phyloP scores from a whole-genome alignment of 2,888 invertebrate genomes.

The Ametastegia equiseti region DNA sequence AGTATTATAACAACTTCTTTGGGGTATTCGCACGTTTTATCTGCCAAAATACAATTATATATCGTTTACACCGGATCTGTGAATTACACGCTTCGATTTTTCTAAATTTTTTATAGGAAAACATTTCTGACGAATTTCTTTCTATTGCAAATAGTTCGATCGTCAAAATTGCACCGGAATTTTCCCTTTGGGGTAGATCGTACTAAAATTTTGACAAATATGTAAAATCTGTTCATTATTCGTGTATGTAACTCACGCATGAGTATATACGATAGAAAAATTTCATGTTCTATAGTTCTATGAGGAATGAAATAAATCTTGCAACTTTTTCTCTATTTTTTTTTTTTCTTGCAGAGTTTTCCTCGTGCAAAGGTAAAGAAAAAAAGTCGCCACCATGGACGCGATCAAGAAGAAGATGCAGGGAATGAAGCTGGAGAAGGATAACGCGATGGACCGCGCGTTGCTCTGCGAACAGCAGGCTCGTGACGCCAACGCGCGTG shows the following conservation, averaged over 20 bases:
- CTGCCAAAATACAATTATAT: no score
- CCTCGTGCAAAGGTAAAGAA: constrained; percentile 67
- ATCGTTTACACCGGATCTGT: no score
- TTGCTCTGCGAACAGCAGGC: constrained; percentile 98
- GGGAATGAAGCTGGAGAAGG: constrained; percentile 99
- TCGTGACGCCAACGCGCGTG: constrained; percentile 92
- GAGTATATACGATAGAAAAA: no score
- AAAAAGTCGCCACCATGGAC: constrained; percentile 93
- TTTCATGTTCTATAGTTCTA: no score
- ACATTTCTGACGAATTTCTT: no score
- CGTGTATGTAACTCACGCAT: no score
- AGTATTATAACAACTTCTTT: constrained; percentile 31
- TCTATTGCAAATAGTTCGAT: background rate
- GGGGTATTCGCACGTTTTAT: background rate
- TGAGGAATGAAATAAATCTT: background rate
- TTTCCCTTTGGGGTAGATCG: background rate
- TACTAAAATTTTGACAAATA: no score
- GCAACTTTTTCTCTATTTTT: background rate
- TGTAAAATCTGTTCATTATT: no score
- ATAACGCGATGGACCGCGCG: constrained; percentile 99
- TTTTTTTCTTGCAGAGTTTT: constrained; percentile 58
- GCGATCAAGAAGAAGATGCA: constrained; percentile 99
- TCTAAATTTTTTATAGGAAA: no score
- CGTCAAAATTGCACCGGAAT: no score
- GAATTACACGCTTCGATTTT: no score